Evolutionary conservation across 2,113 vertebrate species (phyloP).

Genomic region (Phalacrocorax aristotelis): DNA sequence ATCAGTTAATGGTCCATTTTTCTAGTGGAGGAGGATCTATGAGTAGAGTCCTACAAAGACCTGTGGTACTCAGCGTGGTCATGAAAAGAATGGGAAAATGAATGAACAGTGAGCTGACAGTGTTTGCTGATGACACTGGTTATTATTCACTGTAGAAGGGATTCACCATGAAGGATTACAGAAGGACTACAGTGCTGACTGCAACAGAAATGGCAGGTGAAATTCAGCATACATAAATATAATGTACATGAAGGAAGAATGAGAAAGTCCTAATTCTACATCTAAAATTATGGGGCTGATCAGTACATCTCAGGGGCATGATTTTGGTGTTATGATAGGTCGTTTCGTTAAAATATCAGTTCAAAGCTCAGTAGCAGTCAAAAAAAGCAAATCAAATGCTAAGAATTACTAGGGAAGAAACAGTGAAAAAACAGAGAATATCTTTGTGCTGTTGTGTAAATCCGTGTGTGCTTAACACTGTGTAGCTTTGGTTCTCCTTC

Average conservation of each 20-base stretch:
- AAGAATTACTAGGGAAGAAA: not conserved
- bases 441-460: not conserved
- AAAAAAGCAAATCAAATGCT: not conserved
- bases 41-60: not conserved
- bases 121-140: not conserved
- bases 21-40: not conserved
- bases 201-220: not conserved
- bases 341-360: not conserved
- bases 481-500: not conserved
- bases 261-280: not conserved
- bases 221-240: not conserved
- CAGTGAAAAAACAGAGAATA: not conserved
- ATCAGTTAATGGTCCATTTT: not conserved
- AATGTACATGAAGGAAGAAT: not conserved
- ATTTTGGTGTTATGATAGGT: not conserved
- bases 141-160: not conserved
- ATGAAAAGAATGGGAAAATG: not conserved
- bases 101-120: not conserved
- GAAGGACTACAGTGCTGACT: not conserved
- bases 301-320: not conserved
- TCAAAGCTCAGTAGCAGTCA: not conserved
- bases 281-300: not conserved
- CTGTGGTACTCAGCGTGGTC: not conserved
- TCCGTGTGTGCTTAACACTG: not conserved
- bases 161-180: not conserved